Base-by-base conservation (phyloP, 2,113 vertebrate species). In the Hippocampus comes region DNA sequence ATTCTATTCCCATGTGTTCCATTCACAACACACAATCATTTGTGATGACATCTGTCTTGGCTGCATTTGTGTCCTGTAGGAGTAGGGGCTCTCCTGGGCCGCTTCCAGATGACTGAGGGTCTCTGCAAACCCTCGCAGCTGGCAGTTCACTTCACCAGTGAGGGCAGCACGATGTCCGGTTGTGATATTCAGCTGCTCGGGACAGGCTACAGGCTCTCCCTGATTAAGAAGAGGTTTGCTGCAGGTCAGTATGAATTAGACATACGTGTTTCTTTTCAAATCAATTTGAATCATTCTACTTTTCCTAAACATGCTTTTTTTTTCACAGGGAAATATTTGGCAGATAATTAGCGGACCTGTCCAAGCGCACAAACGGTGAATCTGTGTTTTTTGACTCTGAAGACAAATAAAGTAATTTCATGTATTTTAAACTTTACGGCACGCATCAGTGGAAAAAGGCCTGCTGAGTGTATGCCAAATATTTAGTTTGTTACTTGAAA, bases 201-300 rank as follows among this genome's bases (percentile, higher is more conserved):
- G 6, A 94, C 94, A 2, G 96, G 97, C 0, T 99, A 99, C 83
- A 92, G 97, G 76, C 96, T 99, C 81, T 99, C 97, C 25, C 92
- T 99, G 84, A 92, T 99, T 89, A 99, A 99, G 84, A 98, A 98
- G 91, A 96, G 97, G 84, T 99, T 99, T 71, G 95, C 97, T 11
- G 95, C 97, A 94, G 97, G 97, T 99, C 74, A 80, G 92, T 76
- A 55, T 53, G 11, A 67, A 46, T 25, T 23, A 14, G n/a, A 23
- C 59, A n/a, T 57, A 1, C 21, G 3, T 7, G 21, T 17, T 49
- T 41, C 21, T 18, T 46, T 59, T 55, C 38, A 14, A n/a, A 46
- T 53, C 12, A 42, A 14, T 57, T 48, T 9, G 23, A 10, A 7
- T 49, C 25, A 46, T 49, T 67, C 1, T 56, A 23, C 23, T 46